Evolutionary conservation across 2,888 invertebrate species (phyloP), one percentile per base, ranked within the genome.

Genomic region (Drosophila recens): DNA sequence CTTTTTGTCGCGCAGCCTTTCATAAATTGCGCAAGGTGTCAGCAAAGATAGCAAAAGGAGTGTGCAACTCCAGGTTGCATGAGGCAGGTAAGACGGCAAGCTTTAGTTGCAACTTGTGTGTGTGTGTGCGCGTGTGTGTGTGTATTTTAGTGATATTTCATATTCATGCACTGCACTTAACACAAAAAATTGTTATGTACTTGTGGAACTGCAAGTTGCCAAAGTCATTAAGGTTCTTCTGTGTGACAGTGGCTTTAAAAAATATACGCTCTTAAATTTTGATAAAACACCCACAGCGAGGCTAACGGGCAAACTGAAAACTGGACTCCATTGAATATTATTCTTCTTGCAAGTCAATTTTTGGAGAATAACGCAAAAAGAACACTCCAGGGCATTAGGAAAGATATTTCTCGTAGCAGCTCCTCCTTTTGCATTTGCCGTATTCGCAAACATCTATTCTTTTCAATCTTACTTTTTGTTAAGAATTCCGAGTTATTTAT

Each of bases 21-120:
- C 86, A 87, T 86, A 87, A 86, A 87, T 87, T 83, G 79, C 72
- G 71, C 67, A 81, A 86, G 87, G 86, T 86, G 86, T 87, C 86
- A 77, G 79, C 70, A 67, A 59, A 88, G 86, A 86, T 87, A 87
- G 80, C 75, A 56, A 63, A 49, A 40, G 58, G 33, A 56, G 61
- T 56, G 67, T 71, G 70, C 63, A 57, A 57, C 43, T 51, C 15
- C 36, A n/a, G 38, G 56, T 53, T 52, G 70, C 64, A 73, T 64
- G 59, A 11, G 45, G 38, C 64, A 45, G 75, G 82, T 71, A 74
- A 77, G 78, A 59, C 42, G 69, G 57, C 54, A 62, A 56, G 59
- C 61, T 65, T 48, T 43, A 34, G 36, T 20, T 38, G 51, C 43
- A 53, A 15, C 33, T 58, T 20, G n/a, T 20, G 1, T 34, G 4